A percentile compares a stretch with the other conserved stretches of the same genome.
Conservation (phyloP, 1,140 invertebrate species). For the Branchinecta lynchi region DNA sequence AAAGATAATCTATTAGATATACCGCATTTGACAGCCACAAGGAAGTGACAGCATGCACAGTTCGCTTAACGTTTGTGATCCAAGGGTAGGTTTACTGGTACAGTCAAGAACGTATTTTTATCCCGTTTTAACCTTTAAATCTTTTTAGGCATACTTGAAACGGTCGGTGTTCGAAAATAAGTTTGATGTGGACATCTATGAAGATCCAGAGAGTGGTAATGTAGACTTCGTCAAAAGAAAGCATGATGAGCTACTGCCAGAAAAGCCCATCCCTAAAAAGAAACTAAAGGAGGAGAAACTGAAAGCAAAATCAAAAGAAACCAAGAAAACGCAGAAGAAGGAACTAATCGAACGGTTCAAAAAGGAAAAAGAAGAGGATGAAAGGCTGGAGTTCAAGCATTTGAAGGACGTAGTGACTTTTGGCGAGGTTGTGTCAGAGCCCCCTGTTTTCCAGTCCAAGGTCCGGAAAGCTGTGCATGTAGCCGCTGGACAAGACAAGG, state of each 20-base stretch:
- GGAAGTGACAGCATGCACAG: background rate
- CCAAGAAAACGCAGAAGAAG: background rate
- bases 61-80: background rate
- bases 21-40: background rate
- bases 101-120: background rate
- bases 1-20: background rate
- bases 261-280: background rate
- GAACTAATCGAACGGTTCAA: background rate
- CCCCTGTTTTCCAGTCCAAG: background rate
- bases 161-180: background rate
- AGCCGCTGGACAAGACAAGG: background rate
- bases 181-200: background rate
- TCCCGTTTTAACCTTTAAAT: background rate
- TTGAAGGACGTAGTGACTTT: background rate
- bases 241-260: too few species aligned
- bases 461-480: background rate
- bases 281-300: background rate
- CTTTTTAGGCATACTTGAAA: background rate
- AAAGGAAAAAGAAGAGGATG: constrained; percentile 3
- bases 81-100: background rate
- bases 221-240: too few species aligned
- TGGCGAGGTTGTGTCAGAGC: background rate
- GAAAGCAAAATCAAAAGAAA: background rate
- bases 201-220: background rate
- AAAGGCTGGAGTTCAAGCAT: background rate